A percentile compares a stretch with the other conserved stretches of the same genome.
phyloP scores from a whole-genome alignment of 2,113 vertebrate species.

The Eclectus roratus region DNA sequence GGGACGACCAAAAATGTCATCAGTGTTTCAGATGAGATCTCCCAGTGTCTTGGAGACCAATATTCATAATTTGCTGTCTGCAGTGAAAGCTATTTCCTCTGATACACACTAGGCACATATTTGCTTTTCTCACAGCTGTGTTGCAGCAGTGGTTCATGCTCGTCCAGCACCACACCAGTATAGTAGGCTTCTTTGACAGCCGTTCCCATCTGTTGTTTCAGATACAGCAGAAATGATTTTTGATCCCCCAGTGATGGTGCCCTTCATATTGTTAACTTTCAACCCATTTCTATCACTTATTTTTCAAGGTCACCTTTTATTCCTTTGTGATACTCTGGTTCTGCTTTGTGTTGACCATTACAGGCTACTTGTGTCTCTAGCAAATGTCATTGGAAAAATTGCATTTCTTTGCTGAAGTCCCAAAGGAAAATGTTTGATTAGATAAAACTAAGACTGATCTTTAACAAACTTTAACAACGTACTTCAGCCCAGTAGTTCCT shows the following conservation, averaged over 20 bases:
- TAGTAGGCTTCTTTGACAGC: neutral
- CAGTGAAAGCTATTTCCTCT: neutral
- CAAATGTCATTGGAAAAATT: neutral
- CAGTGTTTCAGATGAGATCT: neutral
- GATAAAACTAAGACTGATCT: neutral
- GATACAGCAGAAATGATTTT: neutral
- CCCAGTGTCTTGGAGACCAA: neutral
- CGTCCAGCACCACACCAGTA: neutral
- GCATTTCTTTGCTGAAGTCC: neutral
- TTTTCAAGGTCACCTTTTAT: neutral
- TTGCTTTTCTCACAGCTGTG: neutral
- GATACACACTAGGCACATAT: neutral
- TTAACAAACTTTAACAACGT: neutral
- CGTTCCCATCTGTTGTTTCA: neutral
- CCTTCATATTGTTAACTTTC: neutral
- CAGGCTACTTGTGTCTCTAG: neutral
- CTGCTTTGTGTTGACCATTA: neutral
- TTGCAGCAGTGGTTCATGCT: neutral
- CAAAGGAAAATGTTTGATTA: conserved; percentile 10
- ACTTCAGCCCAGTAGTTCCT: neutral
- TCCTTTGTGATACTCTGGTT: neutral
- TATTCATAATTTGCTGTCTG: neutral
- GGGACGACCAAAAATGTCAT: neutral
- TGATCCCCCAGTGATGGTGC: neutral
- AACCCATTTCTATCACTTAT: neutral